These are phyloP conservation scores for Pygocentrus nattereri DNA, from an alignment of 2,797 vertebrate species.

Conservation along the genomic window DNA sequence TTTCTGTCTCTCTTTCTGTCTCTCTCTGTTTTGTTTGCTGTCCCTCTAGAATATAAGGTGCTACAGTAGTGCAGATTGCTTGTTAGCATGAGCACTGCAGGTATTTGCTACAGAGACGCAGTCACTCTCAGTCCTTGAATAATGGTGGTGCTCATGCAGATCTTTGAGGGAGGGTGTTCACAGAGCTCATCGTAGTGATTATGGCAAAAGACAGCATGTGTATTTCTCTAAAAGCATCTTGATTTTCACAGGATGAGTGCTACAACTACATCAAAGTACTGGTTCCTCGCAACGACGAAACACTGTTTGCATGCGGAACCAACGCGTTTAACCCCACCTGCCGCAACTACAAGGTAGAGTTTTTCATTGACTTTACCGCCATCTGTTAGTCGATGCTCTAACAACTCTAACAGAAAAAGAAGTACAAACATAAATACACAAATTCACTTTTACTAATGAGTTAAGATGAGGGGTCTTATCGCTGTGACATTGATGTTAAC, in stretches of 20 bases:
- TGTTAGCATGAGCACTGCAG: slow-evolving; percentile 56
- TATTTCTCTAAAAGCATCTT: slow-evolving; percentile 51
- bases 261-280: slow-evolving; percentile 98
- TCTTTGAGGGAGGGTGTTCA: slow-evolving; percentile 38
- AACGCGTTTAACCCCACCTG: slow-evolving; percentile 96
- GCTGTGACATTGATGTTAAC: too few relatives aligned
- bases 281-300: slow-evolving; percentile 92
- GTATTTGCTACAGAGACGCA: slow-evolving; percentile 49
- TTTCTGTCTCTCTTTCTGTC: background rate
- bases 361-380: background rate
- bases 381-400: slow-evolving; percentile 16
- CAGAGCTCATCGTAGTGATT: slow-evolving; percentile 57
- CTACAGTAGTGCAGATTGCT: slow-evolving; percentile 54
- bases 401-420: background rate
- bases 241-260: slow-evolving; percentile 89
- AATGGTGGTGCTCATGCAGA: slow-evolving; percentile 35
- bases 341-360: slow-evolving; percentile 88
- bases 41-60: background rate
- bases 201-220: slow-evolving; percentile 44
- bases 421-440: too few relatives aligned
- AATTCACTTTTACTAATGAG: background rate
- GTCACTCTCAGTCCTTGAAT: slow-evolving; percentile 18
- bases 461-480: too few relatives aligned
- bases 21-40: slow-evolving; percentile 16
- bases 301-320: slow-evolving; percentile 92